Evolutionary conservation across 2,797 vertebrate species (phyloP).

Genomic region (Galaxias olidus): DNA sequence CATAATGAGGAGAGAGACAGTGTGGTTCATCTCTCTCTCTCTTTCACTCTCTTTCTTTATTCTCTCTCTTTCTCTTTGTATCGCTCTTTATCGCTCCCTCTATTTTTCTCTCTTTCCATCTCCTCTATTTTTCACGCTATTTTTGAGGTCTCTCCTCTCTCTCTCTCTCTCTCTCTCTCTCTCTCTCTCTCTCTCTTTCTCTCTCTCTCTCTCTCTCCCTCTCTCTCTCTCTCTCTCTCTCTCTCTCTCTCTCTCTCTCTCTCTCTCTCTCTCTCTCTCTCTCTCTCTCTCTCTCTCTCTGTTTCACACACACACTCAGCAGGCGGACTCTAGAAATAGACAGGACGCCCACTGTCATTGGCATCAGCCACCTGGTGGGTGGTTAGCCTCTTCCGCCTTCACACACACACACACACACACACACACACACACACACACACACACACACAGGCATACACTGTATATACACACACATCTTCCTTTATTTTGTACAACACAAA

Average conservation of each 20-base stretch:
- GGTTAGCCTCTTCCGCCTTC: too few species aligned
- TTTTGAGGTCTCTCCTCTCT: slow-evolving; percentile 13
- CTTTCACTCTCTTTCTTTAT: not conserved
- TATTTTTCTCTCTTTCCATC: not conserved
- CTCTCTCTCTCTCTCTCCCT: not conserved
- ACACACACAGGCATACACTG: too few species aligned
- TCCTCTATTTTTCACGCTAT: slow-evolving; percentile 5
- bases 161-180: slow-evolving; percentile 17
- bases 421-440: too few species aligned
- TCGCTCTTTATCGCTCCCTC: slow-evolving; percentile 17
- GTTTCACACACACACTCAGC: not conserved
- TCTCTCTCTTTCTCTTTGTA: slow-evolving; percentile 24
- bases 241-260: not conserved
- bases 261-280: not conserved
- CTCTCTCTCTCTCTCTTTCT: slow-evolving; percentile 17
- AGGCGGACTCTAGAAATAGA: not conserved
- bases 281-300: slow-evolving; percentile 2
- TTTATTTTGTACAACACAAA: too few species aligned
- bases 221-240: slow-evolving; percentile 22
- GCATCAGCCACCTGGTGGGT: too few species aligned
- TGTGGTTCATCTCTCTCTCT: slow-evolving; percentile 12
- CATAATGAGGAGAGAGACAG: too few species aligned
- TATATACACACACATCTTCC: too few species aligned
- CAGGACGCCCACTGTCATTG: too few species aligned
- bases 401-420: too few species aligned